Base-by-base conservation (phyloP, 2,888 invertebrate species). In the Hecatera dysodea region DNA sequence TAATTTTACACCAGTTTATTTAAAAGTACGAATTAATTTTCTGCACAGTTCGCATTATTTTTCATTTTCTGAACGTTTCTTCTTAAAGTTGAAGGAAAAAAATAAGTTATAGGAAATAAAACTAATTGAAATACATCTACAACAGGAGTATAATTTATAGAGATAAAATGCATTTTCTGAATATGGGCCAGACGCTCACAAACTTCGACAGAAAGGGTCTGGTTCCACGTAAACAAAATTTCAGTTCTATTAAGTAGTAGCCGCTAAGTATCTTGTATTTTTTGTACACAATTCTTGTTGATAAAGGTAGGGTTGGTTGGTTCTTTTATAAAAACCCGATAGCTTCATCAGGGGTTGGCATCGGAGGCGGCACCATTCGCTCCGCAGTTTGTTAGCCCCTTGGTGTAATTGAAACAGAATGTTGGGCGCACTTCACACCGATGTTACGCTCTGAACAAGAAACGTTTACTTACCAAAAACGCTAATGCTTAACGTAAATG, bases 401-500 rank as follows among this genome's bases (percentile, higher is more conserved):
- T 61, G 75, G 72, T 67, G 77, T 85, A 86, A 87, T 87, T 88
- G 86, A 87, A 87, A 86, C 81, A 67, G 52, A 78, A 67, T 72
- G 68, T 61, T 53, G 73, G 53, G 17, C 29, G 70, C 56, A 64
- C 19, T 22, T 78, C 61, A 82, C 80, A 83, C 82, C 77, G 69
- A 57, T 53, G 27, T 52, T 65, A 56, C 9, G 1, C 1, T 17
- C 3, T 12, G 59, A 50, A 61, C 44, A 12, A 12, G 2, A 11
- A n/a, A 29, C 12, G 12, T 12, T 60, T 27, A 33, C 6, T 12
- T 17, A 60, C 2, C 2, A 7, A 19, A 15, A 22, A 55, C 8
- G n/a, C n/a, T n/a, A n/a, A n/a, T n/a, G n/a, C n/a, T n/a, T n/a
- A n/a, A n/a, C n/a, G n/a, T n/a, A n/a, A n/a, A n/a, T n/a, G n/a